Conservation (phyloP, 2,888 invertebrate species). For the Eristalis pertinax region DNA sequence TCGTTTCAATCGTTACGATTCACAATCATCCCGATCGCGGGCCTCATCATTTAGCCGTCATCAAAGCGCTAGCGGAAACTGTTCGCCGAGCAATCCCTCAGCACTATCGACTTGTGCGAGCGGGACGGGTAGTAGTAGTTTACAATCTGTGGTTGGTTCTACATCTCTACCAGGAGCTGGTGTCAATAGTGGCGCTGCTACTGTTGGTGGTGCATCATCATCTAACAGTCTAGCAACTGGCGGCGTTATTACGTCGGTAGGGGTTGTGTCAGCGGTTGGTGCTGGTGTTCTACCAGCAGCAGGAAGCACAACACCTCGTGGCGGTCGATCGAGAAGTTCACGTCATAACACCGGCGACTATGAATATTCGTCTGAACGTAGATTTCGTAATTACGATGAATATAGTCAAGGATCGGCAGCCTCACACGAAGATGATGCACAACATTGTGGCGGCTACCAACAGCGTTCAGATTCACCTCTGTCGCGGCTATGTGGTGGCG, state of each 20-base stretch:
- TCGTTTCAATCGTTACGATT: slow-evolving; percentile 84
- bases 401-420: slow-evolving; percentile 87
- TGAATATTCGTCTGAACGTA: slow-evolving; percentile 78
- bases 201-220: slow-evolving; percentile 72
- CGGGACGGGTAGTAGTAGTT: slow-evolving; percentile 73
- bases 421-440: slow-evolving; percentile 84
- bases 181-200: slow-evolving; percentile 49
- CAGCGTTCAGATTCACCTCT: slow-evolving; percentile 63
- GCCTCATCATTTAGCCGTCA: slow-evolving; percentile 81
- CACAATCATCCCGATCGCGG: slow-evolving; percentile 81
- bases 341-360: slow-evolving; percentile 78
- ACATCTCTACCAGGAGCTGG: slow-evolving; percentile 63
- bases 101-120: slow-evolving; percentile 38
- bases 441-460: slow-evolving; percentile 63
- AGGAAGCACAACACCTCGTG: slow-evolving; percentile 80
- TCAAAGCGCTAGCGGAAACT: slow-evolving; percentile 78
- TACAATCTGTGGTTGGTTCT: slow-evolving; percentile 75
- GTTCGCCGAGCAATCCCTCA: slow-evolving; percentile 77
- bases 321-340: slow-evolving; percentile 78
- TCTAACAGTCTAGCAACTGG: slow-evolving; percentile 68
- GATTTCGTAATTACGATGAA: slow-evolving; percentile 87
- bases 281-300: slow-evolving; percentile 74
- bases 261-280: slow-evolving; percentile 82
- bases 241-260: slow-evolving; percentile 83
- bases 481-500: slow-evolving; percentile 72